Evolutionary conservation across 2,888 invertebrate species (phyloP).

Genomic region (Diogma glabrata): DNA sequence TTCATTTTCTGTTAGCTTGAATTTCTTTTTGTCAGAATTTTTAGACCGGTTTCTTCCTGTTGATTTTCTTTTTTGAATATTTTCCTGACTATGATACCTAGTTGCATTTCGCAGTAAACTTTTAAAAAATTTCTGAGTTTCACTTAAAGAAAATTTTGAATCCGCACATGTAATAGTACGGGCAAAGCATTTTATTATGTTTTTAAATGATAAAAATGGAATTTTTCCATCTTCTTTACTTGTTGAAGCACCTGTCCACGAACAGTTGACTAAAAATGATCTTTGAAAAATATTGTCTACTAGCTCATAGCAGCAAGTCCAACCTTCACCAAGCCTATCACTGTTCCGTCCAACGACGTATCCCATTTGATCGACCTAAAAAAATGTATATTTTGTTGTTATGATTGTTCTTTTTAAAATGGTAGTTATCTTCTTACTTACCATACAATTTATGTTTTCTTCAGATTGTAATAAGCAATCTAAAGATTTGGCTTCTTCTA

Average conservation of each 20-base stretch:
- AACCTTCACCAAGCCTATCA: neutral
- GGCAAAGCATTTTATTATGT: neutral
- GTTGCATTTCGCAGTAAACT: neutral
- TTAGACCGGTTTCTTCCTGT: neutral
- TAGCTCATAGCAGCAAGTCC: neutral
- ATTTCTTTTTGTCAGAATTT: neutral
- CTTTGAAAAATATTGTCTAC: neutral
- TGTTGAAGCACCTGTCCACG: neutral
- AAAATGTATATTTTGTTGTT: no score
- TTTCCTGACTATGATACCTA: neutral
- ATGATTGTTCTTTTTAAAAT: no score
- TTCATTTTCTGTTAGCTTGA: neutral
- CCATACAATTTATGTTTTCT: neutral
- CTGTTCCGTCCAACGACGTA: neutral
- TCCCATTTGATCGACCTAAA: neutral
- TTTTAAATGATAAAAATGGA: neutral
- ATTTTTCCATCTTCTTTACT: neutral
- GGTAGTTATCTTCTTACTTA: neutral
- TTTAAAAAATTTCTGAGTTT: neutral
- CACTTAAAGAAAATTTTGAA: neutral
- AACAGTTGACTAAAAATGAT: neutral
- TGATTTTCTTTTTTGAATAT: neutral
- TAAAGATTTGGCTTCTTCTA: neutral
- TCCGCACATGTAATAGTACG: neutral
- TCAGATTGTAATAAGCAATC: neutral